These are phyloP conservation scores for Toxotes chatareus DNA, from an alignment of 2,113 vertebrate genomes.

Conservation along the genomic window DNA sequence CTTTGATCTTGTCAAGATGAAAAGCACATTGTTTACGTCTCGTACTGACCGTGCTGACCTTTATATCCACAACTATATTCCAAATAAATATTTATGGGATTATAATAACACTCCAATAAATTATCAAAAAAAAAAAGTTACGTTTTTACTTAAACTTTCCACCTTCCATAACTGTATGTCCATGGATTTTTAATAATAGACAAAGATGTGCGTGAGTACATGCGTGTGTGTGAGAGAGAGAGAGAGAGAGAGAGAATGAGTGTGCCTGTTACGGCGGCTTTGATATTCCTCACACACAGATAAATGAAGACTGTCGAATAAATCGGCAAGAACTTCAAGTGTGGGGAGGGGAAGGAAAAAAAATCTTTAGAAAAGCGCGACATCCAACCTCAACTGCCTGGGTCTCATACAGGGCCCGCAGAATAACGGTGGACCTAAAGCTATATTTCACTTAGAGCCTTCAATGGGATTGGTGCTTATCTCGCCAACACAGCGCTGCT, in stretches of 20 bases:
- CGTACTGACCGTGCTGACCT: background rate
- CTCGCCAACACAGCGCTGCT: conserved; percentile 72
- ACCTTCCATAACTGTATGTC: background rate
- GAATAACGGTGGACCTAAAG: conserved; percentile 51
- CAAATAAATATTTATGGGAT: conserved; percentile 14
- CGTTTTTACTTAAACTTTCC: background rate
- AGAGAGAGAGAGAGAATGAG: no score
- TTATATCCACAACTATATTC: background rate
- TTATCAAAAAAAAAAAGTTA: background rate
- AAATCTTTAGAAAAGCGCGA: conserved; percentile 18
- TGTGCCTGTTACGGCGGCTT: background rate
- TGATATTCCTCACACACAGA: conserved; percentile 24
- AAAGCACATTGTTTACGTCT: conserved; percentile 17
- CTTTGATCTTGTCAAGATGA: conserved; percentile 35
- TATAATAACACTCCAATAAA: background rate
- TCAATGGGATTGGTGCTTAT: conserved; percentile 77
- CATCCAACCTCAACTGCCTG: conserved; percentile 18
- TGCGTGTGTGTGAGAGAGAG: background rate
- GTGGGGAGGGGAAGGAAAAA: background rate
- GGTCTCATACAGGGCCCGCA: conserved; percentile 24
- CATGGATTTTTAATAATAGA: conserved; percentile 22
- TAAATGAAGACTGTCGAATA: conserved; percentile 26
- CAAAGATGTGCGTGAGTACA: background rate
- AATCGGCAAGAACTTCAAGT: conserved; percentile 21
- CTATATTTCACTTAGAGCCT: conserved; percentile 61